Evolutionary conservation across 2,797 vertebrate species (phyloP).

Genomic region (Argya squamiceps): DNA sequence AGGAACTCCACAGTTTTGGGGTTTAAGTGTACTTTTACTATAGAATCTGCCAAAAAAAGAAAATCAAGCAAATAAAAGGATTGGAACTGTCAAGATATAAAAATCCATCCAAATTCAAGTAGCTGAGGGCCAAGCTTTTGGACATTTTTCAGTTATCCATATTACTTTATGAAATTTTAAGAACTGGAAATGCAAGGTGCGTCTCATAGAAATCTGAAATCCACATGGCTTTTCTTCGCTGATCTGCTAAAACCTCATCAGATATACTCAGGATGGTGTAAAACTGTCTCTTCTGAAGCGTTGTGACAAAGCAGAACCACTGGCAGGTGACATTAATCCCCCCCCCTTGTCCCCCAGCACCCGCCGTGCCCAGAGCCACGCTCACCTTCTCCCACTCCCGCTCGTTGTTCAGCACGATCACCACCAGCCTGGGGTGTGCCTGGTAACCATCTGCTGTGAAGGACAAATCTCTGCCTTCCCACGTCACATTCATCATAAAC

Average conservation of each 20-base stretch:
- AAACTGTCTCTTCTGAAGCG: neutral
- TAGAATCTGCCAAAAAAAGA: neutral
- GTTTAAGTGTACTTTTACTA: neutral
- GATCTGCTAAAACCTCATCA: neutral
- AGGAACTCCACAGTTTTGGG: neutral
- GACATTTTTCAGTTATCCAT: neutral
- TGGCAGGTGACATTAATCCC: neutral
- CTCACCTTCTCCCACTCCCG: constrained; percentile 96
- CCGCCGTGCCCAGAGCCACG: fast-evolving
- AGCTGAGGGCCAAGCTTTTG: neutral
- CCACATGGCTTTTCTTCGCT: fast-evolving
- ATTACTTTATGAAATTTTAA: neutral
- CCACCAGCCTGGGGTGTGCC: constrained; percentile 91
- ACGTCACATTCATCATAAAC: constrained; percentile 98
- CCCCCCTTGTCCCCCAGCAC: fast-evolving
- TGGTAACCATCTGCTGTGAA: constrained; percentile 98
- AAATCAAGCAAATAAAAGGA: neutral
- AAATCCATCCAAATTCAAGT: neutral
- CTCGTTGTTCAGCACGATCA: constrained; percentile 94
- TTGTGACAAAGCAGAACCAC: neutral
- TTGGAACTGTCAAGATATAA: neutral
- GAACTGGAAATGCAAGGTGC: neutral
- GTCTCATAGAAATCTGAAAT: neutral
- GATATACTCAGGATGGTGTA: neutral
- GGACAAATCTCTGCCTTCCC: constrained; percentile 94